Percentiles rank a stretch among this genome's conserved stretches.
Conservation (phyloP, 2,888 invertebrate genomes). For the Exocentrus adspersus region DNA sequence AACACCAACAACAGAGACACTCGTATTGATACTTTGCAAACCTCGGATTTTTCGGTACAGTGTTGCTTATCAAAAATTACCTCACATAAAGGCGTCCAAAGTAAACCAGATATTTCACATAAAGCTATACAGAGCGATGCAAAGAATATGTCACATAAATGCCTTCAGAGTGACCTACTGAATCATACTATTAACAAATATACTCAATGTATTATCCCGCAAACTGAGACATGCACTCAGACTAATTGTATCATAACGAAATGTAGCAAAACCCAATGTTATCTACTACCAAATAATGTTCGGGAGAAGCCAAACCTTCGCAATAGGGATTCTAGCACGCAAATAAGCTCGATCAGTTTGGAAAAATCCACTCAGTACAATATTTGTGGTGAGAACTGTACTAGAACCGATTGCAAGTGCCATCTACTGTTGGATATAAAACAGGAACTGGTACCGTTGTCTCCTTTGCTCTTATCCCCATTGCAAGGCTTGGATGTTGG, state of each 20-base stretch:
- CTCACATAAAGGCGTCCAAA: neutral
- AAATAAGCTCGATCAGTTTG: neutral
- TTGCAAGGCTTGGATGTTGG: neutral
- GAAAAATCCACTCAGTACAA: neutral
- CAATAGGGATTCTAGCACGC: neutral
- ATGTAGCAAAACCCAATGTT: neutral
- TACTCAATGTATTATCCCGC: neutral
- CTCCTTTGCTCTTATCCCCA: neutral
- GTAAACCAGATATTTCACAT: neutral
- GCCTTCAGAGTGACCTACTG: neutral
- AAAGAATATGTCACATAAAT: neutral
- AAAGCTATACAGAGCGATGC: neutral
- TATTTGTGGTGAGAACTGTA: neutral
- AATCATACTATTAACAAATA: neutral
- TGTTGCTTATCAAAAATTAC: neutral
- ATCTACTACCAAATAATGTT: neutral
- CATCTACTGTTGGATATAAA: slow-evolving; percentile 4
- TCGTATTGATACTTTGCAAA: neutral
- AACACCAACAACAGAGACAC: neutral
- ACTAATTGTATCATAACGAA: neutral
- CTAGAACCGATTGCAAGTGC: neutral
- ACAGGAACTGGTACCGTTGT: neutral
- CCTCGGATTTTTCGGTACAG: neutral
- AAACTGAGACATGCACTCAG: neutral
- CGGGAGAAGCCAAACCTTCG: neutral